Evolutionary conservation across 2,888 invertebrate genomes (phyloP).

Genomic region (Argyresthia goedartella): DNA sequence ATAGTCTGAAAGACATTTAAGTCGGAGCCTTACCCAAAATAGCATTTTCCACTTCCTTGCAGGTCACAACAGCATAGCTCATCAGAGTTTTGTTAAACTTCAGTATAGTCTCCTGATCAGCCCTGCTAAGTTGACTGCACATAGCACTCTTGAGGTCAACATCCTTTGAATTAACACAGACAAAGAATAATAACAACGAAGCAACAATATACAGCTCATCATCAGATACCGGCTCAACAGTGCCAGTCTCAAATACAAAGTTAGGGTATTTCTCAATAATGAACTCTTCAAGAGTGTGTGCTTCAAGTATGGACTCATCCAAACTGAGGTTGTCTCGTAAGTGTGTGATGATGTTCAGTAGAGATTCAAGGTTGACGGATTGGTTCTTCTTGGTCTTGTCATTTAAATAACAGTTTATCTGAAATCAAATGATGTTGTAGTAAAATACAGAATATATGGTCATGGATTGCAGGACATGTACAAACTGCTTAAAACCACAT

Average conservation of each 20-base stretch:
- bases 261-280: conserved; percentile 60
- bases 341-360: conserved; percentile 45
- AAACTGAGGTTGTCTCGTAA: conserved; percentile 49
- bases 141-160: conserved; percentile 65
- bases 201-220: conserved; percentile 50
- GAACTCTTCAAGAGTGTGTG: conserved; percentile 47
- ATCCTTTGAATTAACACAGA: conserved; percentile 66
- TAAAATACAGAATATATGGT: not conserved
- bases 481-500: not conserved
- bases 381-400: conserved; percentile 27
- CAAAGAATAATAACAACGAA: conserved; percentile 63
- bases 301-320: conserved; percentile 46
- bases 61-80: conserved; percentile 48
- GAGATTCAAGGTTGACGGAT: conserved; percentile 31
- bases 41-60: conserved; percentile 44
- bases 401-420: conserved; percentile 63
- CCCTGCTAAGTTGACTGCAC: conserved; percentile 60
- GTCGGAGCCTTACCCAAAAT: conserved; percentile 36
- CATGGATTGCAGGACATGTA: not conserved
- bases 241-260: conserved; percentile 50
- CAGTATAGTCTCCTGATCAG: conserved; percentile 66
- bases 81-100: conserved; percentile 65
- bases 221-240: conserved; percentile 28
- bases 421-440: conserved; percentile 14
- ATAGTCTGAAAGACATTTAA: too few relatives aligned